Base-by-base conservation (phyloP, 1,140 invertebrate species). In the Bactericera cockerelli region DNA sequence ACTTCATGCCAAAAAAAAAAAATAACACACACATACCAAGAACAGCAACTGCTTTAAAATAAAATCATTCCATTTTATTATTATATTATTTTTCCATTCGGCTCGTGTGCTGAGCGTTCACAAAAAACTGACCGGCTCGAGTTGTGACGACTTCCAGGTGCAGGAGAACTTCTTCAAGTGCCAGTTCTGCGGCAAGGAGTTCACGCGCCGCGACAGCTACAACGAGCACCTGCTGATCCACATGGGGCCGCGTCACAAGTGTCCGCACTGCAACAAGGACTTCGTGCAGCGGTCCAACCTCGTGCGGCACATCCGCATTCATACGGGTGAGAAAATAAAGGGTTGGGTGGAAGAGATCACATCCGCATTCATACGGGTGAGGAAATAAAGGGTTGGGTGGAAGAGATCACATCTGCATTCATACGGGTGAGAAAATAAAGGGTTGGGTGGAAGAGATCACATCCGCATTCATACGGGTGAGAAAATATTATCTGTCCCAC, bases 211-310 rank as follows among this genome's bases (percentile, higher is more conserved):
- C 26, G 76, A 78, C 58, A 75, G 74, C 13, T 76, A 72, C 65
- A 73, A 75, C 61, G 76, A 78, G 64, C 76, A 78, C 68, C 65
- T 77, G 0, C 67, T 75, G 59, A 78, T 78, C 60, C 76, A 78
- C 68, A 72, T 72, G 58, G 76, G 75, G 1, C 75, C 75, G 4
- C 69, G 73, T 0, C 76, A 76, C 65, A 74, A 74, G 60, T 78
- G 76, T 65, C 75, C 75, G 26, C 74, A 76, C 66, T 78, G 76
- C 64, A 70, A 75, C 19, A 75, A 76, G 69, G 70, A 73, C 21
- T 77, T 78, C 71, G 75, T 76, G 24, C 76, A 78, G 61, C 72
- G 75, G 53, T 76, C 75, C 38, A 78, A 78, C 67, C 73, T 77
- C 68, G 67, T 77, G 55, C 70, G 76, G 0, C 76, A 78, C 67